Conservation (phyloP, 2,113 vertebrate species). For the Chinchilla lanigera region DNA sequence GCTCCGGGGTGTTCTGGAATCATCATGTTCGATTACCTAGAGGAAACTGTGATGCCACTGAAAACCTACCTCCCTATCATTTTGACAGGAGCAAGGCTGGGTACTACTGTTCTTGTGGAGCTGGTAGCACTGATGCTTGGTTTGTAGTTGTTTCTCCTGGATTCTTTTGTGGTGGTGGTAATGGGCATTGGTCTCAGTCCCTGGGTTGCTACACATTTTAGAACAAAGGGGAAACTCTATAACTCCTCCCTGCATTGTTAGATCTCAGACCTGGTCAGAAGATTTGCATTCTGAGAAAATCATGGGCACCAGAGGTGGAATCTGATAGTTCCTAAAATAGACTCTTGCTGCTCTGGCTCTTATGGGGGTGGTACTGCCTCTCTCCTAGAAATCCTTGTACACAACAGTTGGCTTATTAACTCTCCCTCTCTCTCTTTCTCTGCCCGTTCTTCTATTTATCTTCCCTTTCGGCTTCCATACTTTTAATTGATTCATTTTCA, state of each 20-base stretch:
- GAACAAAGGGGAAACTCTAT: slow-evolving; percentile 39
- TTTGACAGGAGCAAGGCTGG: slow-evolving; percentile 49
- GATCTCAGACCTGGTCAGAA: slow-evolving; percentile 9
- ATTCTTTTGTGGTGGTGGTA: slow-evolving; percentile 1
- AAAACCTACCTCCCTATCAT: neutral
- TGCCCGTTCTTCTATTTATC: neutral
- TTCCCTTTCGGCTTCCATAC: neutral
- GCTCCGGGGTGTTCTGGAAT: slow-evolving; percentile 11
- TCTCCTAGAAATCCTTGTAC: neutral
- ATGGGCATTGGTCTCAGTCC: neutral
- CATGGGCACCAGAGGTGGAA: neutral
- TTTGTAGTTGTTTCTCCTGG: slow-evolving; percentile 6
- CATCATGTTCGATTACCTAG: slow-evolving; percentile 31
- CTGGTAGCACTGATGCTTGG: neutral
- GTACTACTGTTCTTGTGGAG: neutral
- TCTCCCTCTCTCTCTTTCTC: neutral
- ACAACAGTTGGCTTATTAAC: neutral
- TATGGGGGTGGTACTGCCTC: neutral
- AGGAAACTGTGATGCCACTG: slow-evolving; percentile 17
- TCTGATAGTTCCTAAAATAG: neutral
- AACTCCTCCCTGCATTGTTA: neutral
- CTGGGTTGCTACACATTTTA: neutral
- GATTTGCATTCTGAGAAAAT: neutral
- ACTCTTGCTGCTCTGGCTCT: neutral
- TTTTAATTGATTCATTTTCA: slow-evolving; percentile 15